Conservation (phyloP, 2,888 invertebrate species). For the Gortyna flavago region DNA sequence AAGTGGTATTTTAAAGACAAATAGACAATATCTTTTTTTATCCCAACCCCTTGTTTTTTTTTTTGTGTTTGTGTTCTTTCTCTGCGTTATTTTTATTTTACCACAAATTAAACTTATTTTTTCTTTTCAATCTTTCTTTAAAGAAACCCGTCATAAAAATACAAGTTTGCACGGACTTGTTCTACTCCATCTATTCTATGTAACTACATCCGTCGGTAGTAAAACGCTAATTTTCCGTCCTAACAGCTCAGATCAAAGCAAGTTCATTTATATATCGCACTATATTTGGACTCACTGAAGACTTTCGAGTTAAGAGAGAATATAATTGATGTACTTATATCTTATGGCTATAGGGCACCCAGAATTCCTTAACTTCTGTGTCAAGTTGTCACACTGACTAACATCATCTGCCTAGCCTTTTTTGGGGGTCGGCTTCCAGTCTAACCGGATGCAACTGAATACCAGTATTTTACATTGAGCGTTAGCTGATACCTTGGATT, state of each 20-base stretch:
- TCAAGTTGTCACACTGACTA: too few relatives aligned
- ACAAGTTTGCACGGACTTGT: neutral
- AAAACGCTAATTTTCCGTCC: slow-evolving; percentile 44
- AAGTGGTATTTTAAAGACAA: neutral
- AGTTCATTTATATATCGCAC: slow-evolving; percentile 19
- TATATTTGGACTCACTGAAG: slow-evolving; percentile 30
- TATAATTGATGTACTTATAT: neutral
- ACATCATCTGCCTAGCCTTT: too few relatives aligned
- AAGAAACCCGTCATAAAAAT: neutral
- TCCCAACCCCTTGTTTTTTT: neutral
- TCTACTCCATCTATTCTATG: neutral
- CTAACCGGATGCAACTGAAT: too few relatives aligned
- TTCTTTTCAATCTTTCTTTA: too few relatives aligned
- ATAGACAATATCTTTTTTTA: neutral
- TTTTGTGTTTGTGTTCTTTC: neutral
- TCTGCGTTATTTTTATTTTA: neutral
- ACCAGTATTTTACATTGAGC: too few relatives aligned
- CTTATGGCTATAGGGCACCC: too few relatives aligned
- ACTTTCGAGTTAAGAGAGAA: neutral
- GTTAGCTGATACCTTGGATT: too few relatives aligned
- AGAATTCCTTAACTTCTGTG: too few relatives aligned
- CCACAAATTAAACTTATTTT: too few relatives aligned
- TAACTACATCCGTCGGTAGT: neutral
- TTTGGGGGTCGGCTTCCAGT: too few relatives aligned
- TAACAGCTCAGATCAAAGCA: slow-evolving; percentile 49